Conservation (phyloP, 2,888 invertebrate species). For the Crepidodera aurea region DNA sequence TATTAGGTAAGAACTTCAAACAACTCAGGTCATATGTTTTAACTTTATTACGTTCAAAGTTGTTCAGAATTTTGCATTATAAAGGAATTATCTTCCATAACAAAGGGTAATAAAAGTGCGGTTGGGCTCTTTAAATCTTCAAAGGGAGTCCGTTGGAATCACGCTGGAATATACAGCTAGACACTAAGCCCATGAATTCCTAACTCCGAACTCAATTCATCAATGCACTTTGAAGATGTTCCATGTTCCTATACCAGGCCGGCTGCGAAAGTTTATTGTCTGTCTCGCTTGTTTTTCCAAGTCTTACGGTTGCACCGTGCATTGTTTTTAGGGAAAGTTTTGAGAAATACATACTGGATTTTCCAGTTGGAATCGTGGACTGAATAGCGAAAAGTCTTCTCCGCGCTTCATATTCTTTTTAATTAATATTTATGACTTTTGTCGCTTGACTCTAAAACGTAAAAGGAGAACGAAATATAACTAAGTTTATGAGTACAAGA, state of each 20-base stretch:
- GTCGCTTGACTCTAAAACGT: constrained; percentile 1
- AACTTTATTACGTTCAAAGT: constrained; percentile 52
- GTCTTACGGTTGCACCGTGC: not conserved
- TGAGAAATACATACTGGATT: constrained; percentile 12
- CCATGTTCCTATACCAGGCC: constrained; percentile 18
- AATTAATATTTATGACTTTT: constrained; percentile 19
- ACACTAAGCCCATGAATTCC: constrained; percentile 40
- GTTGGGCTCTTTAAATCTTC: constrained; percentile 42
- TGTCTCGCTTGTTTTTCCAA: not conserved
- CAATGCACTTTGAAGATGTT: constrained; percentile 44
- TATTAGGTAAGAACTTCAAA: constrained; percentile 25
- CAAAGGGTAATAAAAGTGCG: constrained; percentile 54
- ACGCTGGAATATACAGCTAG: constrained; percentile 37
- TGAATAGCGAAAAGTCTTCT: constrained; percentile 5
- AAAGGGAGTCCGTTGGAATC: constrained; percentile 44
- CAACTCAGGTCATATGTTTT: constrained; percentile 36
- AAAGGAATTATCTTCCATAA: constrained; percentile 53
- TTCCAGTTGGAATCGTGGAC: not conserved
- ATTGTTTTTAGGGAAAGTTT: constrained; percentile 11
- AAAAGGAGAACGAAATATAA: not conserved
- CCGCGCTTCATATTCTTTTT: constrained; percentile 4
- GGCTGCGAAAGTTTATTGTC: not conserved
- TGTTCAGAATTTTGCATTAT: constrained; percentile 51
- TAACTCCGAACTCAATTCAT: constrained; percentile 43
- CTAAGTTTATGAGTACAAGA: not conserved